Conservation (phyloP, 2,797 vertebrate genomes). For the Sebastes trivittatus region DNA sequence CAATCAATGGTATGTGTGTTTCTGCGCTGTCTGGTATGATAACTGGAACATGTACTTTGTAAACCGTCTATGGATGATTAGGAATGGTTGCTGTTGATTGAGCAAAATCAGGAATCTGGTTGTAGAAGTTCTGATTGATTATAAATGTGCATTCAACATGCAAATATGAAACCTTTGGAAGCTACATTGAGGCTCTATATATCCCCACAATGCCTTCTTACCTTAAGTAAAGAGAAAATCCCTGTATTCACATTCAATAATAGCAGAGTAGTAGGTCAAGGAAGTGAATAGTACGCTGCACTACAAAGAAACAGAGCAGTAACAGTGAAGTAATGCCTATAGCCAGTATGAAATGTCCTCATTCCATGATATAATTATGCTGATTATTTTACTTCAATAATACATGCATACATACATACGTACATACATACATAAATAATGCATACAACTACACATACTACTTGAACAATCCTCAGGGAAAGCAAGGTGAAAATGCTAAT, state of each 20-base stretch:
- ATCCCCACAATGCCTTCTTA: not conserved
- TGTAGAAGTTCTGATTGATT: not conserved
- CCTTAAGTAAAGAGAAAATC: not conserved
- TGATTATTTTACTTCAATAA: not conserved
- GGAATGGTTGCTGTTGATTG: not conserved
- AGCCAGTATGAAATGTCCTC: not conserved
- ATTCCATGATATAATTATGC: not conserved
- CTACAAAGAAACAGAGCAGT: not conserved
- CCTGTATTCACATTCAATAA: not conserved
- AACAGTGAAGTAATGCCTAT: not conserved
- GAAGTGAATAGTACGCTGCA: not conserved
- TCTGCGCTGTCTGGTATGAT: not conserved
- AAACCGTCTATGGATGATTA: slow-evolving; percentile 5
- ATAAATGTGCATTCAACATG: not conserved
- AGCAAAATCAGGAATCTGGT: not conserved
- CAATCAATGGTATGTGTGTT: slow-evolving; percentile 2
- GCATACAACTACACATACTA: not conserved
- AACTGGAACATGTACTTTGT: slow-evolving; percentile 7
- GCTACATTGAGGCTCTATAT: not conserved
- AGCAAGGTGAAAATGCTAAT: not conserved
- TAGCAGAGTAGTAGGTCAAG: not conserved
- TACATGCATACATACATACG: not conserved
- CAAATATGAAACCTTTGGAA: not conserved
- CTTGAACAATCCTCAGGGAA: not conserved
- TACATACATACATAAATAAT: not conserved